Evolutionary conservation across 2,888 invertebrate species (phyloP), one percentile per base, ranked within the genome.

Genomic region (Ophion ellenae): DNA sequence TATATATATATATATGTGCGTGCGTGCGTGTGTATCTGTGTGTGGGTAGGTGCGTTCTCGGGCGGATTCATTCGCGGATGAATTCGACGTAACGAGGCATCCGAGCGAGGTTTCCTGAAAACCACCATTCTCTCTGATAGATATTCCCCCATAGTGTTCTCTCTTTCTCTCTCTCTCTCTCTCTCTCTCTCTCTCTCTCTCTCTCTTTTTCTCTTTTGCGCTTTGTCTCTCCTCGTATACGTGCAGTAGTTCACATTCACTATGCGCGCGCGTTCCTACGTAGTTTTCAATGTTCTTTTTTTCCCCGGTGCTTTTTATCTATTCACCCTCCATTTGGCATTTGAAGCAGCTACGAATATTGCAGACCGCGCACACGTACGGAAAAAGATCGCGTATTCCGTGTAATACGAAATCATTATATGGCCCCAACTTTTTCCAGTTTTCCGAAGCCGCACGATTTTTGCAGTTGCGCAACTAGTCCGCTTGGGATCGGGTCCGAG

Each of bases 61-160:
- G 59, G 84, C 63, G 61, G 80, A 53, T 83, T 83, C 80, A 84
- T 84, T 80, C 84, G 80, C 84, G 84, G 66, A 81, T 84, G 84
- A 84, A 81, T 84, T 81, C 84, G 71, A 77, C 84, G 76, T 84
- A 84, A 84, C 84, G 84, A 84, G 76, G 81, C 77, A 61, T 61
- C 69, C 81, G 40, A 67, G 71, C 76, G 75, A 67, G 66, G 66
- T 66, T 80, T 81, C 75, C 70, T 76, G 84, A 84, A 84, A 84
- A 84, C 84, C 84, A 66, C 66, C 70, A 74, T 80, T 80, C 80
- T 24, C 63, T 80, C 79, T 63, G 64, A 45, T 70, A 84, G 69
- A 81, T 84, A 67, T 81, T 81, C 66, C 80, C 53, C 28, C 32
- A 14, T 47, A 24, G 63, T 74, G 36, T 3, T 53, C 53, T 17